Evolutionary conservation across 2,113 vertebrate genomes (phyloP).

Genomic region (Puffinus mauretanicus): DNA sequence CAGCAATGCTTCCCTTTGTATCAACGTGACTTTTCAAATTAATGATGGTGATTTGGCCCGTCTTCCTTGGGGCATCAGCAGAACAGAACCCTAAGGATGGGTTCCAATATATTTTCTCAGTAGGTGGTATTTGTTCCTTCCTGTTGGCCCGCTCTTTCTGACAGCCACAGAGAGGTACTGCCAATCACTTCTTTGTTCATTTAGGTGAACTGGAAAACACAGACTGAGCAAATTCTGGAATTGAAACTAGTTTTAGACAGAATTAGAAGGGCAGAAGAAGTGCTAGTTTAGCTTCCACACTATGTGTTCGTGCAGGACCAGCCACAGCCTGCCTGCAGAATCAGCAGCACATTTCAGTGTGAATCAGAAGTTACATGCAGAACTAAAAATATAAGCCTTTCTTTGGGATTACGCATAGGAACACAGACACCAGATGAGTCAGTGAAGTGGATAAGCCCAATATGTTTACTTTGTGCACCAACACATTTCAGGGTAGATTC

Average conservation of each 20-base stretch:
- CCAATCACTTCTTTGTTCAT: not conserved
- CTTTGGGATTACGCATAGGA: not conserved
- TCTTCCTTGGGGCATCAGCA: not conserved
- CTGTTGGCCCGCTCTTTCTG: not conserved
- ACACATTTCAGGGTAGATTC: not conserved
- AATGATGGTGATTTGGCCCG: not conserved
- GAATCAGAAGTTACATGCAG: not conserved
- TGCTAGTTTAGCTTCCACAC: not conserved
- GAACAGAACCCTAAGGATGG: not conserved
- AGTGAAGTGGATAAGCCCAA: not conserved
- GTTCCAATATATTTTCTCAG: not conserved
- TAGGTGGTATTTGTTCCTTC: not conserved
- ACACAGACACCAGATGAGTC: not conserved
- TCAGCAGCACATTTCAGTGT: not conserved
- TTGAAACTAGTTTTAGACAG: not conserved
- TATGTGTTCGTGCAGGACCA: not conserved
- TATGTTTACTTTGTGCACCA: not conserved
- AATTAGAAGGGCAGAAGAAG: not conserved
- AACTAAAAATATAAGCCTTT: not conserved
- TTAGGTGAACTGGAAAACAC: not conserved
- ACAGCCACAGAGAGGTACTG: not conserved
- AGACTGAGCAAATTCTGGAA: not conserved
- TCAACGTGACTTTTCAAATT: not conserved
- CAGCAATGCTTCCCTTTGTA: not conserved
- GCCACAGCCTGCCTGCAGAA: not conserved